These are phyloP conservation scores for Poecilia picta DNA, from an alignment of 2,797 vertebrate genomes.

Conservation along the genomic window DNA sequence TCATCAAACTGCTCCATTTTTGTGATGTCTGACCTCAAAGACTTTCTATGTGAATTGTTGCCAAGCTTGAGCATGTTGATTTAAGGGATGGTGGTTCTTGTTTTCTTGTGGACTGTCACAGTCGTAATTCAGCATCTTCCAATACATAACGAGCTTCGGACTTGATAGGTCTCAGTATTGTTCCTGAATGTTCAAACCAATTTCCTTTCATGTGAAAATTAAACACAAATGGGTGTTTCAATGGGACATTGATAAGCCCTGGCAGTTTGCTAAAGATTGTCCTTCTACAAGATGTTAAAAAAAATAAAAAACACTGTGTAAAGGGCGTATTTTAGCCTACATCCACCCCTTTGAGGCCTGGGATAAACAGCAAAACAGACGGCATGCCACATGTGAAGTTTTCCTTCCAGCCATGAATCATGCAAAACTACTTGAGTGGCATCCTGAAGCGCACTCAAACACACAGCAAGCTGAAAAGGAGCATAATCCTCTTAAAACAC, in stretches of 20 bases:
- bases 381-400: not conserved
- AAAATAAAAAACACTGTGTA: not conserved
- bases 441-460: not conserved
- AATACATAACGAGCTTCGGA: not conserved
- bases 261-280: not conserved
- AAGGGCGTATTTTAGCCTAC: not conserved
- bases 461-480: slow-evolving; percentile 1
- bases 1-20: not conserved
- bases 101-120: not conserved
- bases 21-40: not conserved
- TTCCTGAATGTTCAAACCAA: not conserved
- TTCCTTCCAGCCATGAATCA: not conserved
- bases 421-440: not conserved
- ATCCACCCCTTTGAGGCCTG: not conserved
- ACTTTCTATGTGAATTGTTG: not conserved
- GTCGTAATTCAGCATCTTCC: not conserved
- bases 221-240: not conserved
- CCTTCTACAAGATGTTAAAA: not conserved
- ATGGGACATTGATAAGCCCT: not conserved
- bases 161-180: not conserved
- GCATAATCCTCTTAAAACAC: slow-evolving; percentile 9
- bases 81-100: not conserved
- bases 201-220: not conserved
- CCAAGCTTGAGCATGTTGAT: not conserved
- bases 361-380: not conserved